These are phyloP conservation scores for Galleria mellonella DNA, from an alignment of 1,140 invertebrate species.

Conservation along the genomic window DNA sequence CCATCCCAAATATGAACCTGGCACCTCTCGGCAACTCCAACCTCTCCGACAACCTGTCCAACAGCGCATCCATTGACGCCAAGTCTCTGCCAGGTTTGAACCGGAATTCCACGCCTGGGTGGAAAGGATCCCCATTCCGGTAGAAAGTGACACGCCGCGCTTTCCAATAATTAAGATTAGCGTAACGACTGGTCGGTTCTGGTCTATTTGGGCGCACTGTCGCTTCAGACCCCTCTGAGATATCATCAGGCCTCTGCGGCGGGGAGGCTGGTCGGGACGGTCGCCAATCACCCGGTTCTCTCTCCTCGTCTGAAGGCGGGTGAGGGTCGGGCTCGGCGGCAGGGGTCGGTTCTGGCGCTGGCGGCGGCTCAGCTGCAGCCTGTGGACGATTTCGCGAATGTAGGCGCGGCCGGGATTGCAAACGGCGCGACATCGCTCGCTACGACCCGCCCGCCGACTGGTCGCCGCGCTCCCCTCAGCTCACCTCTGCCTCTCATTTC, in stretches of 20 bases:
- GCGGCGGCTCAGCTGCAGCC: slow-evolving; percentile 55
- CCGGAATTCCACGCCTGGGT: slow-evolving; percentile 90
- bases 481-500: slow-evolving; percentile 19
- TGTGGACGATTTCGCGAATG: slow-evolving; percentile 42
- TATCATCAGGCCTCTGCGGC: slow-evolving; percentile 51
- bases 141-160: slow-evolving; percentile 92
- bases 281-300: slow-evolving; percentile 54
- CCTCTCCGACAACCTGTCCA: slow-evolving; percentile 88
- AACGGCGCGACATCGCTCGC: slow-evolving; percentile 58
- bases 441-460: slow-evolving; percentile 45
- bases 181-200: slow-evolving; percentile 78
- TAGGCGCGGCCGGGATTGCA: slow-evolving; percentile 41
- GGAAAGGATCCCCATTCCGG: slow-evolving; percentile 94
- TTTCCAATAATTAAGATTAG: slow-evolving; percentile 89
- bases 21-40: slow-evolving; percentile 90
- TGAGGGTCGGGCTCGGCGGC: slow-evolving; percentile 51
- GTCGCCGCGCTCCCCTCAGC: slow-evolving; percentile 26
- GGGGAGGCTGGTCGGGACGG: slow-evolving; percentile 62
- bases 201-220: slow-evolving; percentile 39
- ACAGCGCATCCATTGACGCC: slow-evolving; percentile 87
- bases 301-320: slow-evolving; percentile 52
- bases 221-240: slow-evolving; percentile 60
- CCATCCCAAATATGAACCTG: slow-evolving; percentile 92
- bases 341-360: slow-evolving; percentile 42
- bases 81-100: slow-evolving; percentile 92